Conservation (phyloP, 2,113 vertebrate species). For the Mastomys natalensis region DNA sequence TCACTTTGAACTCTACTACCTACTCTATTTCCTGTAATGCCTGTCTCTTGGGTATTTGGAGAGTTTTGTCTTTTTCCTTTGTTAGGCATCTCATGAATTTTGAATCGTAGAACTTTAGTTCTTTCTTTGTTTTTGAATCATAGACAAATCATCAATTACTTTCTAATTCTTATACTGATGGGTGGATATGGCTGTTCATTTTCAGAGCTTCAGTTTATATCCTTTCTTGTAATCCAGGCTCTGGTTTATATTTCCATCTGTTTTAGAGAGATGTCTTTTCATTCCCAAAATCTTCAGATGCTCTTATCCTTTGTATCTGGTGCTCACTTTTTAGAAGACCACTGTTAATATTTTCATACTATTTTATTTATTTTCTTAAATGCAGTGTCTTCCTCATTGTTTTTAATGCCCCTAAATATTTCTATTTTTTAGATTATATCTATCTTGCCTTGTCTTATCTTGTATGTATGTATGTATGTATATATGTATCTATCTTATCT, state of each 20-base stretch:
- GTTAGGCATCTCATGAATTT: constrained; percentile 25
- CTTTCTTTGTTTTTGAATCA: constrained; percentile 56
- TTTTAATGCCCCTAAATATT: not conserved
- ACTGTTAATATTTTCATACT: not conserved
- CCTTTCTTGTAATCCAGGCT: not conserved
- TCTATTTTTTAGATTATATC: not conserved
- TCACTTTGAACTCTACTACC: constrained; percentile 54
- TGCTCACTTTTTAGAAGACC: not conserved
- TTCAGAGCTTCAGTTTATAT: not conserved
- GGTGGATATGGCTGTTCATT: not conserved
- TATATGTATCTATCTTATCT: too few relatives aligned
- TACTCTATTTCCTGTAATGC: constrained; percentile 50
- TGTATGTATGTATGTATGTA: too few relatives aligned
- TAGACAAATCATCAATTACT: constrained; percentile 26
- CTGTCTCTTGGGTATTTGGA: constrained; percentile 17
- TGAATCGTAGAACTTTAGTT: constrained; percentile 38
- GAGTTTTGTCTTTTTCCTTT: constrained; percentile 47
- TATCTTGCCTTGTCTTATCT: not conserved
- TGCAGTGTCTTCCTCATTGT: not conserved
- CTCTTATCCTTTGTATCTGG: not conserved
- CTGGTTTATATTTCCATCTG: not conserved
- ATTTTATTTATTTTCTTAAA: not conserved
- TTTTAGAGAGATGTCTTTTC: constrained; percentile 14
- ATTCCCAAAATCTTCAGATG: not conserved
- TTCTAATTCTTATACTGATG: not conserved